These are phyloP conservation scores for Coleophora flavipennella DNA, from an alignment of 2,888 invertebrate genomes.

Conservation along the genomic window DNA sequence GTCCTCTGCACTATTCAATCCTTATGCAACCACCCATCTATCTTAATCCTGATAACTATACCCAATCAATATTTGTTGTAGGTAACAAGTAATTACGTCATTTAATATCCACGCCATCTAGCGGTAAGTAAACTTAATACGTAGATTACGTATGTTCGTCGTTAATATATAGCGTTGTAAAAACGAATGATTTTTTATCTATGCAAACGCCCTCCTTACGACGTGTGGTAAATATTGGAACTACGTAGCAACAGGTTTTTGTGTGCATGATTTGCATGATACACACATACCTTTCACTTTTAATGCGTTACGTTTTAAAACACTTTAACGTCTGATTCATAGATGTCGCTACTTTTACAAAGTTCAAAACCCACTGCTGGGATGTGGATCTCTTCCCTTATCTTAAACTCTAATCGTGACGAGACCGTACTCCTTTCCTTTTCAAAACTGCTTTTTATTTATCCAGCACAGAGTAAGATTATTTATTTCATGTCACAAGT, in stretches of 20 bases:
- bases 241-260: constrained; percentile 3
- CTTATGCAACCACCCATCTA: no score
- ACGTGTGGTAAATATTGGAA: constrained; percentile 5
- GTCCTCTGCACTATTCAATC: no score
- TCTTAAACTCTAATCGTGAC: no score
- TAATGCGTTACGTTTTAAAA: constrained; percentile 7
- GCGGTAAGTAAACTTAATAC: neutral
- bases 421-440: no score
- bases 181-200: neutral
- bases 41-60: no score
- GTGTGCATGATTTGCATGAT: constrained; percentile 12
- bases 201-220: constrained; percentile 4
- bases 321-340: constrained; percentile 6
- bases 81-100: constrained; percentile 6
- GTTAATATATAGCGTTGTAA: no score
- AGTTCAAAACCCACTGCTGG: no score
- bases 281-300: constrained; percentile 15
- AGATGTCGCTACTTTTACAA: constrained; percentile 20
- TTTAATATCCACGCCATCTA: neutral
- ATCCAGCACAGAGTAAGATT: no score
- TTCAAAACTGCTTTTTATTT: no score
- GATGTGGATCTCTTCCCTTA: no score
- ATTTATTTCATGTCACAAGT: no score
- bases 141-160: no score
- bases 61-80: constrained; percentile 12